Conservation (phyloP, 1,140 invertebrate species). For the Belonocnema kinseyi region DNA sequence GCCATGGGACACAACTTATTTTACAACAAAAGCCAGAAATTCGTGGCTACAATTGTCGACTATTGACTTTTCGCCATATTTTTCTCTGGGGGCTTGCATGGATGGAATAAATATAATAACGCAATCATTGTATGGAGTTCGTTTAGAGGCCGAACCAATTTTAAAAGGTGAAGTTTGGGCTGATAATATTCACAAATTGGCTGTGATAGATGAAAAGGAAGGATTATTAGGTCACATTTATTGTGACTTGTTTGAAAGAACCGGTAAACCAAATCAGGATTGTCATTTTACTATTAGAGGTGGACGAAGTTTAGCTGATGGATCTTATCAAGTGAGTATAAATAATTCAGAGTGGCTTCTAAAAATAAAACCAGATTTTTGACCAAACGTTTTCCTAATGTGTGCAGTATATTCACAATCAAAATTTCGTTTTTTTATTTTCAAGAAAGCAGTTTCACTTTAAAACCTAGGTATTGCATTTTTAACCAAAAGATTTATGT, state of each 20-base stretch:
- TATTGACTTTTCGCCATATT: conserved; percentile 89
- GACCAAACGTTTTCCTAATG: too few relatives aligned
- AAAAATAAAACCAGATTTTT: too few relatives aligned
- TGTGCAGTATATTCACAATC: too few relatives aligned
- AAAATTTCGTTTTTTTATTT: too few relatives aligned
- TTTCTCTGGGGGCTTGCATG: conserved; percentile 96
- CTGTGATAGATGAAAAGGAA: conserved; percentile 86
- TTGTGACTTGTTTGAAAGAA: conserved; percentile 96
- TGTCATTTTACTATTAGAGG: conserved; percentile 99
- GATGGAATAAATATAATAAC: conserved; percentile 94
- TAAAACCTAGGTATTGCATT: too few relatives aligned
- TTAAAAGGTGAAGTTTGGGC: conserved; percentile 88
- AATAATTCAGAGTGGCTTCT: too few relatives aligned
- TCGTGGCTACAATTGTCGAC: conserved; percentile 81
- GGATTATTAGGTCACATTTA: conserved; percentile 95
- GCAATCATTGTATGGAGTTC: conserved; percentile 87
- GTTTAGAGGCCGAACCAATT: conserved; percentile 81
- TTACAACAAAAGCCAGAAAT: conserved; percentile 83
- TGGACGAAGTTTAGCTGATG: conserved; percentile 87
- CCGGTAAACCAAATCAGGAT: conserved; percentile 95
- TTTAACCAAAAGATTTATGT: too few relatives aligned
- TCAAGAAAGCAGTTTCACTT: too few relatives aligned
- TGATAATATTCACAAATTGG: conserved; percentile 91
- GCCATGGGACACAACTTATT: conserved; percentile 92
- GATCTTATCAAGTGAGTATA: conserved; percentile 84